phyloP scores from a whole-genome alignment of 2,113 vertebrate genomes.

The Nematolebias whitei region DNA sequence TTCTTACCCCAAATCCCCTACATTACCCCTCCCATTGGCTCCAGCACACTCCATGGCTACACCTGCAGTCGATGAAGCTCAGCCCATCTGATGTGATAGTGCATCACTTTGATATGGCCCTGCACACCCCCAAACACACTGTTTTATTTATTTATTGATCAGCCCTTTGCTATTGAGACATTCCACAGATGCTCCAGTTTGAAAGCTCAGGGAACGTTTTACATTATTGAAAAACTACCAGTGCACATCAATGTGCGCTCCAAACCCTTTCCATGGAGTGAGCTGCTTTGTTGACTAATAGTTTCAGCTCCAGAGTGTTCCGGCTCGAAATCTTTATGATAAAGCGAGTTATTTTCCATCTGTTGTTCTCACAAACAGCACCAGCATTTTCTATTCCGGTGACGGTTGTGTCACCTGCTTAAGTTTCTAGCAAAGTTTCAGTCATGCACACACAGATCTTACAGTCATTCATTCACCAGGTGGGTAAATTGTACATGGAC shows the following conservation, averaged over 20 bases:
- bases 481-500: not conserved
- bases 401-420: not conserved
- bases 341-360: slow-evolving; percentile 29
- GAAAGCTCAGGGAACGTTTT: slow-evolving; percentile 52
- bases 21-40: slow-evolving; percentile 38
- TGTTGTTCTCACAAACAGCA: slow-evolving; percentile 12
- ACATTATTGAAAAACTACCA: slow-evolving; percentile 67
- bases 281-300: slow-evolving; percentile 53
- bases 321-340: slow-evolving; percentile 28
- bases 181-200: slow-evolving; percentile 52
- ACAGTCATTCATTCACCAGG: slow-evolving; percentile 51
- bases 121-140: slow-evolving; percentile 11
- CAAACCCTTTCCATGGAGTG: slow-evolving; percentile 21
- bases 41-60: not conserved
- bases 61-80: slow-evolving; percentile 20
- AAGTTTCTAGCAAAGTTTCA: slow-evolving; percentile 24
- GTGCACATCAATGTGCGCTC: slow-evolving; percentile 1
- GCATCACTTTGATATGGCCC: slow-evolving; percentile 34
- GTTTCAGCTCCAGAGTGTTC: slow-evolving; percentile 39
- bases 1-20: slow-evolving; percentile 56
- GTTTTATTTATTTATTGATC: slow-evolving; percentile 71
- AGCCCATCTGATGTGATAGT: slow-evolving; percentile 42
- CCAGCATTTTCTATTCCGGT: not conserved
- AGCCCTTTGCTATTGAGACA: slow-evolving; percentile 54
- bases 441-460: slow-evolving; percentile 24